Conservation (phyloP, 2,797 vertebrate species). For the Scolopax rusticola region DNA sequence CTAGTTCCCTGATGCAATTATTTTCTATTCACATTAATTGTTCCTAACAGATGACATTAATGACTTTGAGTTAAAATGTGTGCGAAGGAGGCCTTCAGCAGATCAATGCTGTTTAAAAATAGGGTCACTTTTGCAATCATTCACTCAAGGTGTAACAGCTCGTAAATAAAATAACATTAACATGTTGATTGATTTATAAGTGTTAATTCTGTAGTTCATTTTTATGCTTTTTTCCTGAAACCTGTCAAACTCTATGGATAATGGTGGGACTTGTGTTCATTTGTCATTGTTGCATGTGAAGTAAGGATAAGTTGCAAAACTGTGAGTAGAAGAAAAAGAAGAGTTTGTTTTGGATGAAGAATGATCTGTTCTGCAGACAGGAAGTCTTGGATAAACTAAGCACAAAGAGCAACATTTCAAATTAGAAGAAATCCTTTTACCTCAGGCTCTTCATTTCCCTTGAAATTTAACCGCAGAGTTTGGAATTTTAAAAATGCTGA, state of each 20-base stretch:
- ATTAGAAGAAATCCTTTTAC: slow-evolving; percentile 51
- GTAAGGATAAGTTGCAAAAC: slow-evolving; percentile 35
- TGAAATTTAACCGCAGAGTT: slow-evolving; percentile 43
- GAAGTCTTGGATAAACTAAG: slow-evolving; percentile 27
- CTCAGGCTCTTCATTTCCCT: slow-evolving; percentile 50
- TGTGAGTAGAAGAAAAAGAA: slow-evolving; percentile 41
- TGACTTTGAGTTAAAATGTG: slow-evolving; percentile 88
- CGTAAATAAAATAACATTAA: slow-evolving; percentile 77
- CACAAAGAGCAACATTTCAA: slow-evolving; percentile 14
- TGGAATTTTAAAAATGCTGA: slow-evolving; percentile 63
- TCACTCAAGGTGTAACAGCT: slow-evolving; percentile 72
- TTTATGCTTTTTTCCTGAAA: slow-evolving; percentile 51
- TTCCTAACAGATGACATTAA: slow-evolving; percentile 90
- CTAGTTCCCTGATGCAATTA: slow-evolving; percentile 93
- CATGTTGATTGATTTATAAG: slow-evolving; percentile 64
- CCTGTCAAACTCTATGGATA: slow-evolving; percentile 37
- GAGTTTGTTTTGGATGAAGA: slow-evolving; percentile 49
- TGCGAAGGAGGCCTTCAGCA: slow-evolving; percentile 75
- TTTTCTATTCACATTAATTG: slow-evolving; percentile 89
- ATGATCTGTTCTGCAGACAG: slow-evolving; percentile 12
- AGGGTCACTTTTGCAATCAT: slow-evolving; percentile 80
- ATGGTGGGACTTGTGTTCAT: slow-evolving; percentile 8
- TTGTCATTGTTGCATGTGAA: slow-evolving; percentile 42
- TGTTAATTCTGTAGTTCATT: slow-evolving; percentile 72
- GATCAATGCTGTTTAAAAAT: slow-evolving; percentile 80